Evolutionary conservation across 2,888 invertebrate genomes (phyloP).

Genomic region (Euplexia lucipara): DNA sequence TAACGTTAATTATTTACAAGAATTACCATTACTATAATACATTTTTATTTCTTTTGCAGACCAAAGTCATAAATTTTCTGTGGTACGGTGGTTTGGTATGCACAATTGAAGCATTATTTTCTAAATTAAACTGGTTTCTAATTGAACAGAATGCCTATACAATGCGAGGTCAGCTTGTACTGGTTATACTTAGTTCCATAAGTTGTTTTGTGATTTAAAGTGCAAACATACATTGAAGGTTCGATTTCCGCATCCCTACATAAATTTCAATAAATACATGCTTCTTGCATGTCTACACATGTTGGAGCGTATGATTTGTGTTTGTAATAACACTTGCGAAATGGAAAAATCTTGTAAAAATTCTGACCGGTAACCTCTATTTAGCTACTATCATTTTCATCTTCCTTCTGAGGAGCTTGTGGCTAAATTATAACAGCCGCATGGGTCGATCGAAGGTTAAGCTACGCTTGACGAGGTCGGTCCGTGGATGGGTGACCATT

Average conservation of each 20-base stretch:
- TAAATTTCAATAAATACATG: constrained; percentile 48
- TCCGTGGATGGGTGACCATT: too few species aligned
- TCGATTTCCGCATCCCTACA: constrained; percentile 49
- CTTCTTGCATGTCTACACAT: constrained; percentile 19
- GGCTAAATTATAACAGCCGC: too few species aligned
- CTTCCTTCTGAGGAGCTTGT: too few species aligned
- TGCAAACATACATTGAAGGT: constrained; percentile 41
- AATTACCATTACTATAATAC: constrained; percentile 61
- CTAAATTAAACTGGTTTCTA: background rate
- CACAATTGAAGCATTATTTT: too few species aligned
- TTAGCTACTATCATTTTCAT: background rate
- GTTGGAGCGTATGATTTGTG: constrained; percentile 47
- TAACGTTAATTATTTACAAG: constrained; percentile 61
- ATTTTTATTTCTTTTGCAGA: constrained; percentile 25
- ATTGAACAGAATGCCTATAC: background rate
- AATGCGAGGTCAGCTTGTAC: background rate
- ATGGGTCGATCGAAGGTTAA: too few species aligned
- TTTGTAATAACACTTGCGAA: constrained; percentile 26
- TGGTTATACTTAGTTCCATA: background rate
- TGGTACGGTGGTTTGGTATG: constrained; percentile 6
- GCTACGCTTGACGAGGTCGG: too few species aligned
- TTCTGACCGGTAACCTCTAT: background rate
- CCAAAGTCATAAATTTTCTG: constrained; percentile 22
- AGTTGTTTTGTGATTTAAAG: constrained; percentile 11
- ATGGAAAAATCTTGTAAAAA: constrained; percentile 7